Conservation (phyloP, 2,797 vertebrate species). For the Steatocranus sp. region DNA sequence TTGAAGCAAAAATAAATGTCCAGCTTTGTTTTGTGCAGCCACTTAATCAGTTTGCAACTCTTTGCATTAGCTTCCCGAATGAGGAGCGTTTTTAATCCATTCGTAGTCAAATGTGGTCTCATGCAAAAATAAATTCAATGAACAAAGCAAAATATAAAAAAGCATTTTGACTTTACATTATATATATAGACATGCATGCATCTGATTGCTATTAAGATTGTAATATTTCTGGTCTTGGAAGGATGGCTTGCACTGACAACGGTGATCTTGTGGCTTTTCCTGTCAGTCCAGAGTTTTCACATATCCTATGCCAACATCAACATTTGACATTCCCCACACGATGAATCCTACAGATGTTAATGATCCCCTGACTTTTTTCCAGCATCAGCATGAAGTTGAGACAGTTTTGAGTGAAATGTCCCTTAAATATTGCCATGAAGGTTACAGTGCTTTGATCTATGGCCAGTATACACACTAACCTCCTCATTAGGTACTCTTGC, state of each 20-base stretch:
- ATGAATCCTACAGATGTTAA: no score
- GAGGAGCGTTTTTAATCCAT: background rate
- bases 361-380: no score
- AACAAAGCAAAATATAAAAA: background rate
- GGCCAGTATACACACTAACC: no score
- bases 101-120: background rate
- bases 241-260: background rate
- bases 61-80: background rate
- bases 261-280: no score
- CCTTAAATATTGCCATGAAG: no score
- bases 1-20: background rate
- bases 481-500: no score
- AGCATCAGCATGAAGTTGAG: no score
- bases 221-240: background rate
- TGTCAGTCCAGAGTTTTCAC: no score
- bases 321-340: no score
- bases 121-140: background rate
- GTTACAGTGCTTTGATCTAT: no score
- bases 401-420: no score
- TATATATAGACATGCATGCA: background rate
- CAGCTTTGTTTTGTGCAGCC: background rate
- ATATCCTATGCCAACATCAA: no score
- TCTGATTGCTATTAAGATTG: background rate
- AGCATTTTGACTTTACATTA: background rate
- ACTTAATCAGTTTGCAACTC: background rate